phyloP scores from a whole-genome alignment of 2,888 invertebrate species.

The Aleiodes alternator region DNA sequence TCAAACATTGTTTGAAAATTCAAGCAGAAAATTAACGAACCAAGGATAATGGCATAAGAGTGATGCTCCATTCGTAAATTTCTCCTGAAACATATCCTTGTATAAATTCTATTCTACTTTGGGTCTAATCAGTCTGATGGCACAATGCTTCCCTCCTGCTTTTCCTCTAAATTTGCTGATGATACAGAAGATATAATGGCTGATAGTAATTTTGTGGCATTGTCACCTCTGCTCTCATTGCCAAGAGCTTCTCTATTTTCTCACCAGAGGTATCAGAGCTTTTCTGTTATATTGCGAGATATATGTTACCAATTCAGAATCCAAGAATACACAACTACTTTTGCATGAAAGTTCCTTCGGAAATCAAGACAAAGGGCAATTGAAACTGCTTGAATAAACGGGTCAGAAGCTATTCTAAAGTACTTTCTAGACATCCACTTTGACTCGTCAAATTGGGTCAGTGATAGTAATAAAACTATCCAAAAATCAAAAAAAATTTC shows the following conservation, averaged over 20 bases:
- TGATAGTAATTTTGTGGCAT: slow-evolving; percentile 45
- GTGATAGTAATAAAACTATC: neutral
- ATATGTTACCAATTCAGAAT: neutral
- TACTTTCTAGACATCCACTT: slow-evolving; percentile 69
- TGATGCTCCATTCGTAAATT: slow-evolving; percentile 5
- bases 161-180: slow-evolving; percentile 62
- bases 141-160: slow-evolving; percentile 68
- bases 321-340: neutral
- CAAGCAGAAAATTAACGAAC: neutral
- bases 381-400: slow-evolving; percentile 68
- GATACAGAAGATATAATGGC: slow-evolving; percentile 73
- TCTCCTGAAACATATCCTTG: slow-evolving; percentile 10
- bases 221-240: slow-evolving; percentile 5
- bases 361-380: slow-evolving; percentile 20
- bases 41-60: neutral
- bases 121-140: slow-evolving; percentile 74
- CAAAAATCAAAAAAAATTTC: no score
- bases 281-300: neutral
- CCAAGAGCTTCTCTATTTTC: slow-evolving; percentile 7
- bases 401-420: slow-evolving; percentile 70
- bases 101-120: slow-evolving; percentile 50
- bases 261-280: slow-evolving; percentile 23
- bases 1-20: neutral
- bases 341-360: no score
- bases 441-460: slow-evolving; percentile 61